These are phyloP conservation scores for Chrosomus eos DNA, from an alignment of 2,797 vertebrate genomes.

Conservation along the genomic window DNA sequence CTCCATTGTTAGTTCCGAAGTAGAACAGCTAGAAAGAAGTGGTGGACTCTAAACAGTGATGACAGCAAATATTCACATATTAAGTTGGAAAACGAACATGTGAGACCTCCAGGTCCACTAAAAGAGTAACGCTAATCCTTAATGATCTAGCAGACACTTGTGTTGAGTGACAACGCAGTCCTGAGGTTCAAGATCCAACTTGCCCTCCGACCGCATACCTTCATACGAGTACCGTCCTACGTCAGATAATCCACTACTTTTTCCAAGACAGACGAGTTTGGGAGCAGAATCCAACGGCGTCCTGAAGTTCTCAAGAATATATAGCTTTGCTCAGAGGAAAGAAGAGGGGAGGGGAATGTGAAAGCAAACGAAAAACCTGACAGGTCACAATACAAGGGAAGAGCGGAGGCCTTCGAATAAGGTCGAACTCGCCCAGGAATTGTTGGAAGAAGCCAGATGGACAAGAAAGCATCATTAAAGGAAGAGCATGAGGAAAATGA, in stretches of 20 bases:
- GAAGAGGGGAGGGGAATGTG: conserved; percentile 7
- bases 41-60: background rate
- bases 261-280: conserved; percentile 34
- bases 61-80: background rate
- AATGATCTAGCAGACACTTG: background rate
- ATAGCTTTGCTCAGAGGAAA: conserved; percentile 1
- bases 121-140: background rate
- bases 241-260: conserved; percentile 48
- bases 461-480: background rate
- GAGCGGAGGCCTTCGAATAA: background rate
- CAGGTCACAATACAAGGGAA: background rate
- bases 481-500: background rate
- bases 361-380: background rate
- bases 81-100: background rate
- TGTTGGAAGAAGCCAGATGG: background rate
- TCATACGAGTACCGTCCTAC: background rate
- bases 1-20: background rate
- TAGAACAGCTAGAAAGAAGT: background rate
- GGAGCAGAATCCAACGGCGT: conserved; percentile 35
- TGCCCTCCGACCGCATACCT: conserved; percentile 17
- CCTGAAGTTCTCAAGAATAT: conserved; percentile 26
- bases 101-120: background rate
- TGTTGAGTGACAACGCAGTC: background rate
- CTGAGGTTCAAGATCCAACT: background rate
- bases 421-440: background rate